Evolutionary conservation across 2,797 vertebrate species (phyloP), one percentile per base, ranked within the genome.

Genomic region (Botia almorhae): DNA sequence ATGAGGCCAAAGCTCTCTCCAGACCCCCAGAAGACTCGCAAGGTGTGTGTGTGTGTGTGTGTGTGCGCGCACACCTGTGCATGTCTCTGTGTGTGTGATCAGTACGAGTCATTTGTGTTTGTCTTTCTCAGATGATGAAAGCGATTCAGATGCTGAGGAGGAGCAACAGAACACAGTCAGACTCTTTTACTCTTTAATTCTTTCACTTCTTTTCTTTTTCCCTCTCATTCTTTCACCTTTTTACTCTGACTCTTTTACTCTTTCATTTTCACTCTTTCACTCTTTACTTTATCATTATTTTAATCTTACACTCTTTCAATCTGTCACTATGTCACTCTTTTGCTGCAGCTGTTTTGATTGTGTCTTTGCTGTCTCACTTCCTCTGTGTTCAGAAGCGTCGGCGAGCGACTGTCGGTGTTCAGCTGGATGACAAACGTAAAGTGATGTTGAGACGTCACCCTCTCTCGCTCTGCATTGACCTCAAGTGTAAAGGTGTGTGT

Each of bases 161-260:
- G 98, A 99, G 78, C 97, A 98, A 86, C 97, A 99, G 90, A 98
- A 97, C 88, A 98, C 97, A 70, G 98, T 99, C 83, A 95, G 96
- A 78, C n/a, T 48, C 13, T 67, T 0, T 1, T 4, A 60, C 13
- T 29, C 7, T 14, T 46, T 16, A 16, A 16, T 36, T 12, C 39
- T 4, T 14, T 63, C 10, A 51, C 0, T 2, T 0, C 3, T 51
- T 69, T 46, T 3, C 39, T 8, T 5, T 10, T 39, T 14, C n/a
- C 7, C 53, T 10, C 14, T 75, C 4, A 46, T 0, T 2, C 1
- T 7, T 51, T 69, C 14, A 21, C 29, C 64, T 77, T 12, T 29
- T 17, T 4, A 61, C 6, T 21, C n/a, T n/a, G n/a, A n/a, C n/a
- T n/a, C n/a, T n/a, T n/a, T n/a, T n/a, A 36, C 36, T 6, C 36